A percentile compares a stretch with the other conserved stretches of the same genome.
These are phyloP conservation scores for Leptinotarsa rubiginosa DNA, from an alignment of 2,888 invertebrate species.

Conservation along the genomic window DNA sequence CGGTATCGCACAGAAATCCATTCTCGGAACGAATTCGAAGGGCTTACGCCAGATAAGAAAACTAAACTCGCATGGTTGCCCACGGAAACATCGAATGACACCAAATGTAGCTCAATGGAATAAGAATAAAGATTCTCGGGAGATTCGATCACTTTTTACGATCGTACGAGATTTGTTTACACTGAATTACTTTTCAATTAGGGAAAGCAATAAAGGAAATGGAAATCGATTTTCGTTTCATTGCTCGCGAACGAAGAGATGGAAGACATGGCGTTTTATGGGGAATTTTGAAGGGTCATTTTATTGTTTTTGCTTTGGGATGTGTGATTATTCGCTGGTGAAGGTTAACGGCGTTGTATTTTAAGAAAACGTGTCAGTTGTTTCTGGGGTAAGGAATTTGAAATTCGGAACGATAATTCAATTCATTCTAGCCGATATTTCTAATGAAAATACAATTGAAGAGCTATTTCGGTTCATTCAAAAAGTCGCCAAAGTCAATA, in stretches of 20 bases:
- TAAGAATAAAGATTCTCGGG: conserved; percentile 38
- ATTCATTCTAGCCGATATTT: too few species aligned
- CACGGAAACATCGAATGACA: conserved; percentile 36
- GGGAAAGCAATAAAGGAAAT: conserved; percentile 36
- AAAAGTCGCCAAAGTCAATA: too few species aligned
- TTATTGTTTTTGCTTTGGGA: not conserved
- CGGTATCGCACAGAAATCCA: conserved; percentile 33
- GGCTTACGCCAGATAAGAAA: conserved; percentile 42
- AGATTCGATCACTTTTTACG: conserved; percentile 45
- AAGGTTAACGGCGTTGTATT: not conserved
- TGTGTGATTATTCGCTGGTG: not conserved
- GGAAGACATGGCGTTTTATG: not conserved
- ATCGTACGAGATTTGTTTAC: conserved; percentile 42
- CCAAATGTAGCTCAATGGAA: conserved; percentile 44
- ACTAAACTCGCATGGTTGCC: conserved; percentile 42
- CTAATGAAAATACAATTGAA: too few species aligned
- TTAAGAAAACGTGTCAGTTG: too few species aligned
- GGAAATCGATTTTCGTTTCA: conserved; percentile 27
- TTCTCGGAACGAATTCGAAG: conserved; percentile 28
- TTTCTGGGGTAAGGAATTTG: too few species aligned
- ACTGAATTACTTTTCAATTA: conserved; percentile 43
- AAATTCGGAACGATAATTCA: too few species aligned
- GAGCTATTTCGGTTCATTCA: too few species aligned
- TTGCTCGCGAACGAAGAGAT: not conserved
- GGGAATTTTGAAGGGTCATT: not conserved